phyloP scores from a whole-genome alignment of 2,113 vertebrate species.

The Urocitellus parryii region DNA sequence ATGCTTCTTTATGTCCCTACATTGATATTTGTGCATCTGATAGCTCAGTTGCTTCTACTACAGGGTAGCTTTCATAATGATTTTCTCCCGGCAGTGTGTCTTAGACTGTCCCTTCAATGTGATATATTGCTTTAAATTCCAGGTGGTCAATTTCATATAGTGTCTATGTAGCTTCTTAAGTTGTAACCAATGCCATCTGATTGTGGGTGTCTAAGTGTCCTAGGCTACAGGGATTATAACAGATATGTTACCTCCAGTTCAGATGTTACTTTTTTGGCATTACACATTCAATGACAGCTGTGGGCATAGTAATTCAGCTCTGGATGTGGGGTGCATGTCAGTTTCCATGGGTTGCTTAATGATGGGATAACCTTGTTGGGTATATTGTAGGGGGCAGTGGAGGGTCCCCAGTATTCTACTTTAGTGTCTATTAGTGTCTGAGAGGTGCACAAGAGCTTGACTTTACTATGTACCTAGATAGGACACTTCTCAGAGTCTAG shows the following conservation, averaged over 20 bases:
- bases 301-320: background rate
- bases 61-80: too few relatives aligned
- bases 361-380: background rate
- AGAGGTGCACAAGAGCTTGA: background rate
- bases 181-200: background rate
- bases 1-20: too few relatives aligned
- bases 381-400: accelerated
- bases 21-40: too few relatives aligned
- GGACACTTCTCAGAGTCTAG: background rate
- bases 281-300: background rate
- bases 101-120: too few relatives aligned
- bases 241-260: background rate
- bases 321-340: background rate
- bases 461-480: background rate
- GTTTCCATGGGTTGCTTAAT: background rate
- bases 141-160: too few relatives aligned
- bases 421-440: background rate
- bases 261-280: background rate
- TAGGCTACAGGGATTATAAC: background rate
- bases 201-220: background rate
- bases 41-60: too few relatives aligned
- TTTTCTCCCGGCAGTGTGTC: too few relatives aligned
- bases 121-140: too few relatives aligned
- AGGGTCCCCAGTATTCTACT: background rate
- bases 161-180: too few relatives aligned